These are phyloP conservation scores for Myiotriccus ornatus DNA, from an alignment of 2,797 vertebrate genomes.

Conservation along the genomic window DNA sequence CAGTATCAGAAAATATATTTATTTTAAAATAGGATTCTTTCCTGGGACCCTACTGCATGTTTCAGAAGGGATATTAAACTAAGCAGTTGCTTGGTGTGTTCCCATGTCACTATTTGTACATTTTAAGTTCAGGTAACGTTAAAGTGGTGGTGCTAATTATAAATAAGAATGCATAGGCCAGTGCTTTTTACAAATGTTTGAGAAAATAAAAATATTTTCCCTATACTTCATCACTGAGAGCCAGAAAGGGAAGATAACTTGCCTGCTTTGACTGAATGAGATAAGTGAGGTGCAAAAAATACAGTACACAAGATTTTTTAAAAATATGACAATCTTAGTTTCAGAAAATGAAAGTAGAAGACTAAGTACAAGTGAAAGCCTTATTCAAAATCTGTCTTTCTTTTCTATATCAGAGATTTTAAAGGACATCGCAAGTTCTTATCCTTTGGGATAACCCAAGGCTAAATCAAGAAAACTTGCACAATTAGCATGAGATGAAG, in stretches of 20 bases:
- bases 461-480: not conserved
- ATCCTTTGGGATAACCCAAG: not conserved
- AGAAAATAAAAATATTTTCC: not conserved
- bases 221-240: not conserved
- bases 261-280: not conserved
- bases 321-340: not conserved
- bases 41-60: accelerated
- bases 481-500: not conserved
- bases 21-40: not conserved
- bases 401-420: not conserved
- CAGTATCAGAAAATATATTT: not conserved
- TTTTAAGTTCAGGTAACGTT: not conserved
- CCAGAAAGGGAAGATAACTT: not conserved
- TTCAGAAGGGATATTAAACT: not conserved
- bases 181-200: not conserved
- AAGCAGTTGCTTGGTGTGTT: not conserved
- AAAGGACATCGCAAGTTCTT: not conserved
- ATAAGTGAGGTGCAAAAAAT: not conserved
- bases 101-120: not conserved
- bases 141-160: not conserved
- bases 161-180: not conserved
- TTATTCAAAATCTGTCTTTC: not conserved
- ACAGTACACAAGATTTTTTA: not conserved
- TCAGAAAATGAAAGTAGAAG: not conserved
- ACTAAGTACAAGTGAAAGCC: not conserved